A percentile compares a stretch with the other conserved stretches of the same genome.
These are phyloP conservation scores for Coracopsis vasa DNA, from an alignment of 2,113 vertebrate species.

Conservation along the genomic window DNA sequence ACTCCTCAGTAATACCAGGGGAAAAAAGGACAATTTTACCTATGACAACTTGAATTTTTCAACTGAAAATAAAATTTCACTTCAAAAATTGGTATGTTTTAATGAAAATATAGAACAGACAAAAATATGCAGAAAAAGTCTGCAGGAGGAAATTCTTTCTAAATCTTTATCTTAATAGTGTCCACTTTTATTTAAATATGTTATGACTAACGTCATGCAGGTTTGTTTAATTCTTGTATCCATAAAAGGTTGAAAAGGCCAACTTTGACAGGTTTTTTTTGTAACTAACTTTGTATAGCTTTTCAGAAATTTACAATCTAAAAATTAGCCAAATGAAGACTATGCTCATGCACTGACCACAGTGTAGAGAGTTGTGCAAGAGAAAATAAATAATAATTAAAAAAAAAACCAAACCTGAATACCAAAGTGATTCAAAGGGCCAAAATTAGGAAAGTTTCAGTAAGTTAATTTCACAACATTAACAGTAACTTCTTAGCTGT, in stretches of 20 bases:
- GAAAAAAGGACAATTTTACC: background rate
- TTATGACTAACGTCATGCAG: background rate
- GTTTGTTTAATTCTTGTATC: background rate
- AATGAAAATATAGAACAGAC: background rate
- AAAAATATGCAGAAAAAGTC: background rate
- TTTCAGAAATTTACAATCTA: background rate
- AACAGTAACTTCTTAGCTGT: background rate
- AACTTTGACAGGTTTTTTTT: background rate
- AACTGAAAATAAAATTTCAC: background rate
- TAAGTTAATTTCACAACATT: background rate
- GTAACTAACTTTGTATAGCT: background rate
- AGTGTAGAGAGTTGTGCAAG: background rate
- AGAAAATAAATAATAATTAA: background rate
- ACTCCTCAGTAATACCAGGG: background rate
- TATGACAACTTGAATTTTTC: background rate
- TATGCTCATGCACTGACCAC: background rate
- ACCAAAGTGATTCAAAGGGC: background rate
- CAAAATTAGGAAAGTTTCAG: background rate
- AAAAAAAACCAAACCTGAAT: background rate
- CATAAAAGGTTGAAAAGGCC: background rate
- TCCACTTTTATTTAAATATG: background rate
- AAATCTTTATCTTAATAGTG: background rate
- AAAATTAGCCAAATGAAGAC: background rate
- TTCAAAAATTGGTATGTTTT: rapidly evolving
- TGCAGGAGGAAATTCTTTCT: background rate